Conservation (phyloP, 2,797 vertebrate species). For the Cephalopachus bancanus region DNA sequence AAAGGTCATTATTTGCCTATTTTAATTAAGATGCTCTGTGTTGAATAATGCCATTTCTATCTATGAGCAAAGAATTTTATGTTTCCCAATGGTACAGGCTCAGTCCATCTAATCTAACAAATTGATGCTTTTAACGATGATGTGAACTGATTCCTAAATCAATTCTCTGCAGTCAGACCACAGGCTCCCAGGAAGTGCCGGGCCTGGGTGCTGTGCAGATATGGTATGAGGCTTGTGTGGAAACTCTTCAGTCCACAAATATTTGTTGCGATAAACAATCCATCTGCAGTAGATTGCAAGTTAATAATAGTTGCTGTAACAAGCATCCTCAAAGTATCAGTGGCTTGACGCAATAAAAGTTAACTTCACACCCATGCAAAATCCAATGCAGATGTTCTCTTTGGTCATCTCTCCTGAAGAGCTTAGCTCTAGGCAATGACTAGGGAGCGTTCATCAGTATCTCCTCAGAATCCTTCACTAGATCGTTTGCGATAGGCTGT, state of each 20-base stretch:
- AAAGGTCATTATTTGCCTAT: slow-evolving; percentile 4
- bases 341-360: not conserved
- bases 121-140: not conserved
- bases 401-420: not conserved
- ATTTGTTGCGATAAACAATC: not conserved
- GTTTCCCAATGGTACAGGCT: not conserved
- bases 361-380: not conserved
- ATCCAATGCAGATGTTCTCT: not conserved
- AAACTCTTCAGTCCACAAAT: slow-evolving; percentile 42
- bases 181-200: not conserved
- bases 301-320: not conserved
- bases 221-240: not conserved
- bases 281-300: not conserved
- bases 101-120: slow-evolving; percentile 31
- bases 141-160: slow-evolving; percentile 35
- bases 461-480: not conserved
- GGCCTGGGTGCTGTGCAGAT: not conserved
- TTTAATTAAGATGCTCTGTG: slow-evolving; percentile 44
- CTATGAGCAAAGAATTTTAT: slow-evolving; percentile 17
- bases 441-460: not conserved
- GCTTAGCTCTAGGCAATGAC: not conserved
- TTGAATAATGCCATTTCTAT: slow-evolving; percentile 34
- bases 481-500: not conserved
- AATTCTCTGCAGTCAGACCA: not conserved
- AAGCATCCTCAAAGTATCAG: not conserved